Conservation (phyloP, 2,797 vertebrate species). For the Naso thynnoides region DNA sequence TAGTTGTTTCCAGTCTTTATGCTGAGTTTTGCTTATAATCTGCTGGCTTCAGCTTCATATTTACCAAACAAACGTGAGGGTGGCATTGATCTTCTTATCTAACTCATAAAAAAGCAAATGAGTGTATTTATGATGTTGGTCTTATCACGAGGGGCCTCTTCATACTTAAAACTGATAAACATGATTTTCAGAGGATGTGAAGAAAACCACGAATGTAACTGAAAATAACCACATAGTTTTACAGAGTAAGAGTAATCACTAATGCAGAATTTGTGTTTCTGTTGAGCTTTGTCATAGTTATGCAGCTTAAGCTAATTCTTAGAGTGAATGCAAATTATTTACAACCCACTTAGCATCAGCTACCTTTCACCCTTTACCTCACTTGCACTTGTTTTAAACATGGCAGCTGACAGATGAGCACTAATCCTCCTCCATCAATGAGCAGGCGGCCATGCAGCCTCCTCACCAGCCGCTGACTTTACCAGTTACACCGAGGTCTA, state of each 20-base stretch:
- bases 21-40: slow-evolving; percentile 1
- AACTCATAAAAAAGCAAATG: not conserved
- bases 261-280: slow-evolving; percentile 18
- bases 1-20: not conserved
- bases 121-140: not conserved
- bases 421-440: slow-evolving; percentile 35
- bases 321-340: slow-evolving; percentile 49
- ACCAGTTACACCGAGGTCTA: not conserved
- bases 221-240: not conserved
- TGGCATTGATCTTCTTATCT: not conserved
- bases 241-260: slow-evolving; percentile 1
- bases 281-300: slow-evolving; percentile 36
- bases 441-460: slow-evolving; percentile 33
- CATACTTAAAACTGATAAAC: not conserved
- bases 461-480: slow-evolving; percentile 17
- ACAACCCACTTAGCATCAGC: slow-evolving; percentile 28
- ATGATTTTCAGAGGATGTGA: not conserved
- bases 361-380: slow-evolving; percentile 56
- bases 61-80: not conserved
- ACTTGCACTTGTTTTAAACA: slow-evolving; percentile 29
- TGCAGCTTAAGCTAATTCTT: slow-evolving; percentile 43
- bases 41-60: not conserved
- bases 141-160: not conserved
- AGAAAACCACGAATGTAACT: not conserved
- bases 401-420: slow-evolving; percentile 41